phyloP scores from a whole-genome alignment of 2,888 invertebrate genomes.

The Drosophila quinaria region DNA sequence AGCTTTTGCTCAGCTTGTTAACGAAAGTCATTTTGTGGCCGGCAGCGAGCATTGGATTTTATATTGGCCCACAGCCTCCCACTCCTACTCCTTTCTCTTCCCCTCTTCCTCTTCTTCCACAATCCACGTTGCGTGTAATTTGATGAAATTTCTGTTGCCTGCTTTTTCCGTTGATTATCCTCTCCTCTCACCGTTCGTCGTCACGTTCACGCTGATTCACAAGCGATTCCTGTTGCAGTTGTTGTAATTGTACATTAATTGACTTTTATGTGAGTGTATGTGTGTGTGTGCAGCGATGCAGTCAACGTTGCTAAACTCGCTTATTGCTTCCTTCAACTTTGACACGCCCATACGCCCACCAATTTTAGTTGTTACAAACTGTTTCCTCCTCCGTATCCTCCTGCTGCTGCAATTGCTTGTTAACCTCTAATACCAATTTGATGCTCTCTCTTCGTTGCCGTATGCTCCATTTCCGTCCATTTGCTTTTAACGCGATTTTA shows the following conservation, averaged over 20 bases:
- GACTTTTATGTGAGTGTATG: slow-evolving; percentile 65
- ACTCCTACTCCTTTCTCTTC: background rate
- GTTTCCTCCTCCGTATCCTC: slow-evolving; percentile 5
- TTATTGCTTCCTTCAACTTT: slow-evolving; percentile 15
- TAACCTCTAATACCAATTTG: slow-evolving; percentile 74
- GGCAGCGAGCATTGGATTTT: slow-evolving; percentile 37
- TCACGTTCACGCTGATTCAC: slow-evolving; percentile 43
- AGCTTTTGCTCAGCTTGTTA: slow-evolving; percentile 83
- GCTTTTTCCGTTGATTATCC: slow-evolving; percentile 42
- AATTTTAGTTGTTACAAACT: slow-evolving; percentile 37
- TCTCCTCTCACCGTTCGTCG: slow-evolving; percentile 15
- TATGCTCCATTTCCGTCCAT: slow-evolving; percentile 52
- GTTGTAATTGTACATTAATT: slow-evolving; percentile 78
- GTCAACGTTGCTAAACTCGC: slow-evolving; percentile 14
- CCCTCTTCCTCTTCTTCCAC: slow-evolving; percentile 9
- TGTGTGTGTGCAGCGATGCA: slow-evolving; percentile 6
- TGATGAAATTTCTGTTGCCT: slow-evolving; percentile 54
- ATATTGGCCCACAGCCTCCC: slow-evolving; percentile 5
- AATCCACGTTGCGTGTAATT: slow-evolving; percentile 68
- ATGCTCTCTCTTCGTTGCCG: slow-evolving; percentile 53
- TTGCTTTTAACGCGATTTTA: slow-evolving; percentile 61
- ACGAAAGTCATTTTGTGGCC: slow-evolving; percentile 81
- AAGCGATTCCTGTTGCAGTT: slow-evolving; percentile 51
- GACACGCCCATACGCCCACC: slow-evolving; percentile 43
- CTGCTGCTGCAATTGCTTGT: slow-evolving; percentile 40